A percentile compares a stretch with the other conserved stretches of the same genome.
phyloP scores from a whole-genome alignment of 2,113 vertebrate genomes.

The Glaucidium brasilianum region DNA sequence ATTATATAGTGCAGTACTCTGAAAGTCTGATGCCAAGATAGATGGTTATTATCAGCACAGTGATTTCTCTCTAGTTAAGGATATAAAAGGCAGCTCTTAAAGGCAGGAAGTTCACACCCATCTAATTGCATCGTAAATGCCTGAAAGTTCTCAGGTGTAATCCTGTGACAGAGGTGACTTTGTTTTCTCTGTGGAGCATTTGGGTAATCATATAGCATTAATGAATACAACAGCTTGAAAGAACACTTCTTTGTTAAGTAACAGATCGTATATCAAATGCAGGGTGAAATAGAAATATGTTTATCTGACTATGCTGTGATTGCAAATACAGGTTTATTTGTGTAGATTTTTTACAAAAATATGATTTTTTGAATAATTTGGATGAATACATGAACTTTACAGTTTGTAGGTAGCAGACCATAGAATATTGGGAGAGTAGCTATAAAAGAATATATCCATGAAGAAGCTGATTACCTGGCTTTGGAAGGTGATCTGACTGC shows the following conservation, averaged over 20 bases:
- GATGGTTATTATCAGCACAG: neutral
- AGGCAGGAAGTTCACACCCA: conserved; percentile 6
- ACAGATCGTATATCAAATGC: neutral
- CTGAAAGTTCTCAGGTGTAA: neutral
- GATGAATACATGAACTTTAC: neutral
- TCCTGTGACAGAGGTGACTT: neutral
- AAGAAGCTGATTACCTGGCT: neutral
- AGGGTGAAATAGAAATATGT: neutral
- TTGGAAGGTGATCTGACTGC: neutral
- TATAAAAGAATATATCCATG: neutral
- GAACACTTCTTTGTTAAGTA: neutral
- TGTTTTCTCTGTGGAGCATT: neutral
- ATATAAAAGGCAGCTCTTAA: neutral
- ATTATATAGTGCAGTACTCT: neutral
- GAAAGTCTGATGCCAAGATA: neutral
- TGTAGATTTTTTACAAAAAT: neutral
- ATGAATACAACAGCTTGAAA: neutral
- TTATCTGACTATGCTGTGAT: neutral
- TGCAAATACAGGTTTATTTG: neutral
- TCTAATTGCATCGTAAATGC: neutral
- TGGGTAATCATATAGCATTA: neutral
- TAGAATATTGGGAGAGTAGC: neutral
- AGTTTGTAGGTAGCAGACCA: neutral
- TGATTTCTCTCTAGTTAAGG: neutral
- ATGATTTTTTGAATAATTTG: neutral